These are phyloP conservation scores for Stichopus chloronotus DNA, from an alignment of 35 echinoderm and acorn worm species.

Conservation along the genomic window DNA sequence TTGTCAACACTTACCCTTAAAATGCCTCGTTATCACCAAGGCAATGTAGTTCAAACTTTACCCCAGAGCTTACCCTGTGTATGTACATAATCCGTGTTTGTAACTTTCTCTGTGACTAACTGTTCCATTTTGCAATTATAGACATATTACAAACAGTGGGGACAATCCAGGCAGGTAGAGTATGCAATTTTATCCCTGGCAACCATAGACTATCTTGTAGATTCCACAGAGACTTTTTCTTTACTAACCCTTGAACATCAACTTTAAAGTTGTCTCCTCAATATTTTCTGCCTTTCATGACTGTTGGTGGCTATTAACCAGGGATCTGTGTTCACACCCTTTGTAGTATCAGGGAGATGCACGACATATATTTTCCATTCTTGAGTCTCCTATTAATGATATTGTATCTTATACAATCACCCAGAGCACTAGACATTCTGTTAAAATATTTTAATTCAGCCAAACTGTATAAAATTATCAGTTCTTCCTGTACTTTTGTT, in stretches of 20 bases:
- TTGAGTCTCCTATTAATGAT: no score
- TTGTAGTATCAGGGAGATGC: neutral
- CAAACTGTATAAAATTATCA: no score
- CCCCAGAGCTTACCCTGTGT: no score
- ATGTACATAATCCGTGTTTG: no score
- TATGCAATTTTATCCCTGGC: neutral
- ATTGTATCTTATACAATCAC: no score
- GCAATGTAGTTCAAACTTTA: no score
- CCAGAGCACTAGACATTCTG: no score
- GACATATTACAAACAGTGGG: neutral
- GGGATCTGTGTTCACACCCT: neutral
- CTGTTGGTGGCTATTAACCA: neutral
- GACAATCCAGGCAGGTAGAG: conserved; percentile 33
- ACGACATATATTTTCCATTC: neutral
- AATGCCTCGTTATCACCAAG: no score
- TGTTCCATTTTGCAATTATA: conserved; percentile 29
- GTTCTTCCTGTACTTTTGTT: no score
- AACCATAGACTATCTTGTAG: neutral
- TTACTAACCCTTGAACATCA: neutral
- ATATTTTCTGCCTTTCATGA: neutral
- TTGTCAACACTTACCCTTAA: no score
- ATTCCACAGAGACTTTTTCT: neutral
- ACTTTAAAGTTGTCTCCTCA: neutral
- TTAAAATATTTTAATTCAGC: no score
- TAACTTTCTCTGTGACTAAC: neutral